Evolutionary conservation across 2,888 invertebrate genomes (phyloP), one percentile per base, ranked within the genome.

Genomic region (Thyatira batis): DNA sequence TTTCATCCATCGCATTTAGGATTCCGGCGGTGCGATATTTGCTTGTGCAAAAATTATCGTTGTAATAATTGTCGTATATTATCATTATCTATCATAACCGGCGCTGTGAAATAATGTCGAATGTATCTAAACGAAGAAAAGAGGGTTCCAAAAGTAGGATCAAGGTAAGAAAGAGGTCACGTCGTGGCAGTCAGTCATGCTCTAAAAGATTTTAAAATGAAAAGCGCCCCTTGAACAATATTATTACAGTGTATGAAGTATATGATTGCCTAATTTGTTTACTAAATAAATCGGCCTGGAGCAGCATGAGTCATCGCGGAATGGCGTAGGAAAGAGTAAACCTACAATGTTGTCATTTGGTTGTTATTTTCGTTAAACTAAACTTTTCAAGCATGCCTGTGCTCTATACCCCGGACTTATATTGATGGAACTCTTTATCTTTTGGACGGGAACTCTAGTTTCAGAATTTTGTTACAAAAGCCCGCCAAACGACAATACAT

Each of bases 111-210:
- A 74, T 46, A 9, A 93, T 93, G 93, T 92, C 92, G 13, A 93
- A 86, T 73, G 84, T 93, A 78, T 92, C 92, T n/a, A 93, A 91
- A 69, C 82, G 92, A 67, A 89, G 84, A 76, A 91, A 84, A 68
- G 91, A 92, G 61, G 89, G 90, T 55, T 84, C 91, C 27, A 89
- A 83, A 72, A 73, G 88, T 76, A 92, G 91, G 82, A 90, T 93
- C 71, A 93, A 93, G 92, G 94, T 94, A 81, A 54, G 59, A 50
- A 80, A 78, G 76, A 73, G 82, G 82, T 79, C 80, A 82, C 58
- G 59, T 71, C 76, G 76, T 78, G 74, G 72, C 69, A 65, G 49
- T 61, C 59, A 51, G 56, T 51, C 51, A 46, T 50, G 55, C 39
- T 54, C 51, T 45, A 49, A 49, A 52, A 48, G 23, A 39, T 28